phyloP scores from a whole-genome alignment of 2,113 vertebrate species.

The Neopipo cinnamomea region DNA sequence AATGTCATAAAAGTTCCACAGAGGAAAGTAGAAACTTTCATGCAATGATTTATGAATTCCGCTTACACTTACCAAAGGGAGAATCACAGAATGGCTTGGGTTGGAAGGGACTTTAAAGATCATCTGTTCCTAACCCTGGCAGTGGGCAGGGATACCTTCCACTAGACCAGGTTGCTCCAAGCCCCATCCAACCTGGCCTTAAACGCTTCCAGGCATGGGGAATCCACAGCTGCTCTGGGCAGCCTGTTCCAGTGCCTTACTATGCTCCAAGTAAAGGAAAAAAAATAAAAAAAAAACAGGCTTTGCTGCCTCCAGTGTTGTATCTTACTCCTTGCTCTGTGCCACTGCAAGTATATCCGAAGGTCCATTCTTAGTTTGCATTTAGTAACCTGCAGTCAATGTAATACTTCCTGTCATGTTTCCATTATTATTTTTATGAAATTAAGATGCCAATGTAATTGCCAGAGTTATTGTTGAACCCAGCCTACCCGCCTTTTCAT shows the following conservation, averaged over 20 bases:
- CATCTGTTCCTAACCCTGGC: not conserved
- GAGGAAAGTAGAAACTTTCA: not conserved
- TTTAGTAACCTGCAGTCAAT: not conserved
- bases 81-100: not conserved
- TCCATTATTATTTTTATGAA: not conserved
- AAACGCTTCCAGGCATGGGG: not conserved
- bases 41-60: not conserved
- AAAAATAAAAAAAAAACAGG: no score
- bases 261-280: not conserved
- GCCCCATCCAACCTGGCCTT: accelerated
- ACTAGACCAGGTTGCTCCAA: not conserved
- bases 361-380: not conserved
- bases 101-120: not conserved
- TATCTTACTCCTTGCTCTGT: not conserved
- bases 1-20: not conserved
- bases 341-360: not conserved
- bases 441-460: not conserved
- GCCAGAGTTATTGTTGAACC: not conserved
- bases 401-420: not conserved
- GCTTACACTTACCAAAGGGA: not conserved
- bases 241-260: not conserved
- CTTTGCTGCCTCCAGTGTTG: accelerated
- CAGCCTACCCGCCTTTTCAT: not conserved
- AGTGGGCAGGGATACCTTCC: not conserved
- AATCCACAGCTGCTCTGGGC: not conserved